Percentiles rank a stretch among this genome's conserved stretches.
Evolutionary conservation across 2,888 invertebrate genomes (phyloP).

Genomic region (Drosophila anomalata): DNA sequence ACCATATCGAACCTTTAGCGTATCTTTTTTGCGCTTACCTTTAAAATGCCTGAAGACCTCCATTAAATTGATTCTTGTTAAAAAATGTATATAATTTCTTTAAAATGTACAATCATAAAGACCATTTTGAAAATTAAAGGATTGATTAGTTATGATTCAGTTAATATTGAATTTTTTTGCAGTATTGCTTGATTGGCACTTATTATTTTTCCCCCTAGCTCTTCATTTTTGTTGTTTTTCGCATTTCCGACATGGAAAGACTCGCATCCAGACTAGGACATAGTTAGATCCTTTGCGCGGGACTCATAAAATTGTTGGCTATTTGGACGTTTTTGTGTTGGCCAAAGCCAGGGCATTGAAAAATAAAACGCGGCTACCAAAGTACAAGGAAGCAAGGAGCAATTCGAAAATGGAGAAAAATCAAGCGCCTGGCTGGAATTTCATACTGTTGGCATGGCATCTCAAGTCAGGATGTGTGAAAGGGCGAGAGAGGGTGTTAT

Average conservation of each 20-base stretch:
- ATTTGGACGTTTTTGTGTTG: constrained; percentile 75
- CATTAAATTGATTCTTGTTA: not conserved
- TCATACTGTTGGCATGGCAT: constrained; percentile 70
- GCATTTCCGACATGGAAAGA: constrained; percentile 52
- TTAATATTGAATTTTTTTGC: not conserved
- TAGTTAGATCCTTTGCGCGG: constrained; percentile 52
- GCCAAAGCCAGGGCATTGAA: constrained; percentile 68
- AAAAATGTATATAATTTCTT: not conserved
- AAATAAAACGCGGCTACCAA: constrained; percentile 70
- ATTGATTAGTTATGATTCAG: not conserved
- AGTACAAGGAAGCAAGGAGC: constrained; percentile 45
- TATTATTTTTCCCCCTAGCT: not conserved
- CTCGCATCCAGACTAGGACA: constrained; percentile 6
- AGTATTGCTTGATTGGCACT: not conserved
- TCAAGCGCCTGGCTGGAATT: constrained; percentile 77
- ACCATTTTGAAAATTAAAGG: not conserved
- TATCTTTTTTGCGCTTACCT: not conserved
- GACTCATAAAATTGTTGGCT: constrained; percentile 79
- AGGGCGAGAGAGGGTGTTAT: constrained; percentile 48
- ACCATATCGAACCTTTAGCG: not conserved
- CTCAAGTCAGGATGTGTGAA: constrained; percentile 27
- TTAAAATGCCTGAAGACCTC: not conserved
- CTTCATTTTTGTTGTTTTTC: constrained; percentile 20
- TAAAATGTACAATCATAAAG: too few relatives aligned
- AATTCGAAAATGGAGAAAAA: constrained; percentile 64